These are phyloP conservation scores for Rhynchomys soricoides DNA, from an alignment of 2,113 vertebrate species.

Conservation along the genomic window DNA sequence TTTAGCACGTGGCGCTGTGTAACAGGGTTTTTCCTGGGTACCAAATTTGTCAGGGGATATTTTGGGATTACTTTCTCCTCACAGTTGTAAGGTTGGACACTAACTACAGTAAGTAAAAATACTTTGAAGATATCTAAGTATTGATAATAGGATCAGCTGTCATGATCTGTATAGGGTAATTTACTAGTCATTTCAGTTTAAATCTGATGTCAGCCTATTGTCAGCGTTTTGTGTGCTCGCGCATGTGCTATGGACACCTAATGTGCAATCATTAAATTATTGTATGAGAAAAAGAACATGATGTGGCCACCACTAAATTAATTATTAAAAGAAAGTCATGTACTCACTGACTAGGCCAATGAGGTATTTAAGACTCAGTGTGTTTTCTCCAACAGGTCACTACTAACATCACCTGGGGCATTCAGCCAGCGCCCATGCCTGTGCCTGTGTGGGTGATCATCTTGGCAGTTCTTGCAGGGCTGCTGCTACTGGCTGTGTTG, in stretches of 20 bases:
- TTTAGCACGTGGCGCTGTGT: background rate
- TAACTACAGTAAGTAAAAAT: background rate
- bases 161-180: background rate
- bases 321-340: background rate
- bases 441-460: conserved; percentile 97
- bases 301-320: background rate
- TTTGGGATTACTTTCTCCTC: background rate
- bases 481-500: conserved; percentile 94
- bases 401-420: conserved; percentile 94
- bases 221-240: background rate
- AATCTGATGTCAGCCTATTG: background rate
- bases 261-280: background rate
- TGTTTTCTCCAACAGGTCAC: conserved; percentile 86
- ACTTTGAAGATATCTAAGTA: conserved; percentile 50
- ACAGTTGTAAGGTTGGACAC: background rate
- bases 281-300: background rate
- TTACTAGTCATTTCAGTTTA: background rate
- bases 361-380: background rate
- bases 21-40: background rate
- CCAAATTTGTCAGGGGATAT: background rate
- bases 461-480: conserved; percentile 94
- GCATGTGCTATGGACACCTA: background rate
- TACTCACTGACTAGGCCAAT: background rate
- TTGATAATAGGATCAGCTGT: background rate
- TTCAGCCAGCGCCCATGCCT: conserved; percentile 86